Conservation (phyloP, 2,113 vertebrate species). For the Centropristis striata region DNA sequence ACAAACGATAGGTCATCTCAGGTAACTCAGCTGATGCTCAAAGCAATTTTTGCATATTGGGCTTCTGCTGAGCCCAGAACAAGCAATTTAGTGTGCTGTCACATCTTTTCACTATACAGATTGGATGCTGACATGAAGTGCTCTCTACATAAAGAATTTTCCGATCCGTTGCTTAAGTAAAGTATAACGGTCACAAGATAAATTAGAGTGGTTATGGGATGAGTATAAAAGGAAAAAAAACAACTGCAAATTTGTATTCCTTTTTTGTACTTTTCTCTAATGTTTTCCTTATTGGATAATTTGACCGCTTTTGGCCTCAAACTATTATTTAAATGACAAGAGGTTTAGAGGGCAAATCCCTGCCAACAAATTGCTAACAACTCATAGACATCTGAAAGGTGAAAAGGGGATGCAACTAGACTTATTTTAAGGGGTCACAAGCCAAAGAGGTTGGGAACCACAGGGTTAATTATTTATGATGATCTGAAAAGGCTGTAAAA, state of each 20-base stretch:
- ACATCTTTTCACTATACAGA: neutral
- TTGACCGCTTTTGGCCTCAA: slow-evolving; percentile 1
- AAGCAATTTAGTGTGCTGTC: neutral
- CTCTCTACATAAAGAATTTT: neutral
- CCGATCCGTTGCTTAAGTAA: neutral
- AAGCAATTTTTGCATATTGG: neutral
- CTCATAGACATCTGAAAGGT: neutral
- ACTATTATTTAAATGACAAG: neutral
- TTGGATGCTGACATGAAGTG: neutral
- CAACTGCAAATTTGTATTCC: too few relatives aligned
- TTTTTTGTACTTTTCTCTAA: neutral
- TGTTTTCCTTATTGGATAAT: neutral
- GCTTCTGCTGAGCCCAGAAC: neutral
- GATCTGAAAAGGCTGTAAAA: neutral
- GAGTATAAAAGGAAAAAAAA: too few relatives aligned
- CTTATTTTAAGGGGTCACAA: neutral
- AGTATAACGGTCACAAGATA: neutral
- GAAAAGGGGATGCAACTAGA: neutral
- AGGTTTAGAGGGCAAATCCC: neutral
- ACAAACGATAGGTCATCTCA: neutral
- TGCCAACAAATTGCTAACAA: neutral
- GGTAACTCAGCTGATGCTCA: too few relatives aligned
- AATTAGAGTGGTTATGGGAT: neutral
- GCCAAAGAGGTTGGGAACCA: neutral
- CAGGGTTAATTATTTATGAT: neutral